Evolutionary conservation across 2,888 invertebrate species (phyloP).

Genomic region (Gymnosoma rotundatum): DNA sequence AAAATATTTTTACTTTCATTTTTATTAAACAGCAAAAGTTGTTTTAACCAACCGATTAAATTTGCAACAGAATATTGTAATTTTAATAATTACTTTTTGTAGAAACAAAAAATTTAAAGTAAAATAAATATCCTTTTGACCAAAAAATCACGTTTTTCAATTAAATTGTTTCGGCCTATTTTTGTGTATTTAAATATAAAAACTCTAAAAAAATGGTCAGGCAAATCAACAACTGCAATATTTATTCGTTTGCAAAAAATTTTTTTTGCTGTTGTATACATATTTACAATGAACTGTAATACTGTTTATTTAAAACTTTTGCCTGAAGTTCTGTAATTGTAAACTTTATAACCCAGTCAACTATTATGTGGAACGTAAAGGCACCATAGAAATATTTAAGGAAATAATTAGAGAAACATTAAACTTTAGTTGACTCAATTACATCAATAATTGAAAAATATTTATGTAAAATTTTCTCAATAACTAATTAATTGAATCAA

Average conservation of each 20-base stretch:
- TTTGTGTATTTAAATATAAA: neutral
- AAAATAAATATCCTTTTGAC: conserved; percentile 1
- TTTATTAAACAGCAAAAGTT: no score
- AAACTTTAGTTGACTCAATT: no score
- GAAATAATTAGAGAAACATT: no score
- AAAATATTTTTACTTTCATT: no score
- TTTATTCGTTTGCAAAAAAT: conserved; percentile 2
- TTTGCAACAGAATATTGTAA: neutral
- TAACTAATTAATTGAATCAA: no score
- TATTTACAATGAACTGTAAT: neutral
- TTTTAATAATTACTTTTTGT: neutral
- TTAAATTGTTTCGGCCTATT: conserved; percentile 34
- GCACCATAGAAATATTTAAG: no score
- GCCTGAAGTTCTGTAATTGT: neutral
- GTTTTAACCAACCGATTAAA: no score
- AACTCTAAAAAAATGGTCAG: conserved; percentile 1
- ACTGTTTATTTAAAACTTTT: neutral
- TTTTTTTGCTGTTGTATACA: neutral
- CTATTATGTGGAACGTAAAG: no score
- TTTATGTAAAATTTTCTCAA: no score
- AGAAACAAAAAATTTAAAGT: neutral
- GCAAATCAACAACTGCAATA: neutral
- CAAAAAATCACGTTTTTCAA: conserved; percentile 56
- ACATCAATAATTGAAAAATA: no score
- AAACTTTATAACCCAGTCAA: neutral